Percentiles rank a stretch among this genome's conserved stretches.
Evolutionary conservation across 2,888 invertebrate species (phyloP).

Genomic region (Tricholauxania praeusta): DNA sequence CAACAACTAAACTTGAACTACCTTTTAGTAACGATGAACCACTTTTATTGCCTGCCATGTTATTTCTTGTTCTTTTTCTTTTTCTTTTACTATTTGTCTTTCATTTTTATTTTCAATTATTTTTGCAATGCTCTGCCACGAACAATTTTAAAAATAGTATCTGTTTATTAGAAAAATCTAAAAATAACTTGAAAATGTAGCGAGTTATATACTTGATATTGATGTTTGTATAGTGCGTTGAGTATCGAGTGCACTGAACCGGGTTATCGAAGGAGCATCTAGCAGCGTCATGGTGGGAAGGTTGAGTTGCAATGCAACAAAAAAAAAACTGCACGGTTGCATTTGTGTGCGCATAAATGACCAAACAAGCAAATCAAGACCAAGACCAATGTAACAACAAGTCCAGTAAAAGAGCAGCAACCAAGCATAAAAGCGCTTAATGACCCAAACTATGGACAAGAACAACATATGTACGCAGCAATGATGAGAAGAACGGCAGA

Average conservation of each 20-base stretch:
- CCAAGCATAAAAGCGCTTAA: constrained; percentile 22
- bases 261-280: not conserved
- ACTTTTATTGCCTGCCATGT: constrained; percentile 15
- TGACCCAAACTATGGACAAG: constrained; percentile 5
- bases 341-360: no score
- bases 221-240: constrained; percentile 1
- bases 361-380: constrained; percentile 4
- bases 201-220: constrained; percentile 38
- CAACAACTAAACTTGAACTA: constrained; percentile 19
- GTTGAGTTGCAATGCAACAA: not conserved
- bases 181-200: constrained; percentile 51
- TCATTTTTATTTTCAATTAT: no score
- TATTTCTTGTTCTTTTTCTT: no score
- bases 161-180: constrained; percentile 59
- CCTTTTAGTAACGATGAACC: constrained; percentile 21
- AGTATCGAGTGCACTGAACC: constrained; percentile 29
- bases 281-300: not conserved
- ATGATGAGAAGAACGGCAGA: not conserved
- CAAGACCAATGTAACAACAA: constrained; percentile 11
- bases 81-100: no score
- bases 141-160: constrained; percentile 55
- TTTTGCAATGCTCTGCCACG: no score
- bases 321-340: no score
- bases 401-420: constrained; percentile 17
- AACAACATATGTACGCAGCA: not conserved